Base-by-base conservation (phyloP, 2,888 invertebrate species). In the Pasiphila rectangulata region DNA sequence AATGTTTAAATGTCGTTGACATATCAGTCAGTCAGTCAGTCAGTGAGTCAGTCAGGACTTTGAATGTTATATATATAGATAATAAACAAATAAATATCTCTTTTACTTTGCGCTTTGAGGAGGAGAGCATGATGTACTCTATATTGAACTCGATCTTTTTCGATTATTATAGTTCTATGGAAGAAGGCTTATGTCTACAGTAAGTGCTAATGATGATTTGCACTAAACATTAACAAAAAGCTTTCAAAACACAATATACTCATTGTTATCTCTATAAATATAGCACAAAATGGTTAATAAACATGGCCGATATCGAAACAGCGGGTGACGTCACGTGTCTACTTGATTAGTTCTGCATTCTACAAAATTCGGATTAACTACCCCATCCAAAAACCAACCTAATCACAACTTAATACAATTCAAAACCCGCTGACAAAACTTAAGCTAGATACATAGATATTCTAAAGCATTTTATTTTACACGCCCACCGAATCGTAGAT, bases 301-400 rank as follows among this genome's bases (percentile, higher is more conserved):
- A 47, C 47, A 46, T 59, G 51, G 53, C 45, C 55, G 51, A 70
- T 66, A 43, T 48, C 50, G 51, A 56, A 63, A 52, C 69, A 67
- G 67, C 67, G 55, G 63, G 69, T 39, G 25, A 15, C 35, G 63
- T 53, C 83, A 83, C 85, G 85, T 83, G 84, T 56, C 76, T 54
- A 47, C 69, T 77, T 79, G 81, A 86, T 85, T 84, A 79, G 77
- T 79, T 79, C 67, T 63, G 67, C 68, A 76, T 72, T 73, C 69
- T 69, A 73, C 71, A 64, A 66, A 67, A 71, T 63, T 46, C 4
- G 61, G 56, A 62, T 58, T 55, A 57, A 24, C 38, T 27, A 4
- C 13, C n/a, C 30, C 37, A 21, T 13, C 16, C 25, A 5, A 36
- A 32, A 24, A 6, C 4, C 19, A 20, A 10, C 20, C 13, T n/a